These are phyloP conservation scores for Clarias magur DNA, from an alignment of 2,113 vertebrate species.

Conservation along the genomic window DNA sequence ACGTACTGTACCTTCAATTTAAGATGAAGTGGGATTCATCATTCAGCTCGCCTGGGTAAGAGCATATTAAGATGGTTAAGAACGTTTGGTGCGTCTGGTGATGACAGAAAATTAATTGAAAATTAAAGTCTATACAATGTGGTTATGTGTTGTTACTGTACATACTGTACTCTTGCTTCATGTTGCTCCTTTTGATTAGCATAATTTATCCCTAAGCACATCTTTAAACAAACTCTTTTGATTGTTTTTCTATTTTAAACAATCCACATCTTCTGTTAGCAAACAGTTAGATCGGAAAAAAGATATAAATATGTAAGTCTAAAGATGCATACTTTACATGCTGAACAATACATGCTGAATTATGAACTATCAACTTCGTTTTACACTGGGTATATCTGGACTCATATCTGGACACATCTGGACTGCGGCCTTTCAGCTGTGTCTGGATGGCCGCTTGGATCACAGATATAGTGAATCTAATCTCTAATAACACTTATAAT, in stretches of 20 bases:
- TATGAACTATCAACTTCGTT: background rate
- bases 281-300: background rate
- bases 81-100: too few species aligned
- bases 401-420: background rate
- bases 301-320: background rate
- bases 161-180: too few species aligned
- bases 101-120: too few species aligned
- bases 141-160: background rate
- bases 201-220: too few species aligned
- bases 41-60: too few species aligned
- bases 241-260: background rate
- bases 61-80: too few species aligned
- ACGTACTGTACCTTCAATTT: too few species aligned
- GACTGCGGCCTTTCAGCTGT: background rate
- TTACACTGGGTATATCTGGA: background rate
- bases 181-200: too few species aligned
- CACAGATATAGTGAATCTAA: background rate
- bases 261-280: background rate
- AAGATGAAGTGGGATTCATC: too few species aligned
- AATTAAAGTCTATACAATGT: background rate
- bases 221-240: background rate
- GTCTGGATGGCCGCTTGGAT: background rate
- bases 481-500: background rate
- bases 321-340: background rate
- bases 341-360: background rate